Percentiles rank a stretch among this genome's conserved stretches.
phyloP scores from a whole-genome alignment of 2,113 vertebrate genomes.

The Etia nguti region DNA sequence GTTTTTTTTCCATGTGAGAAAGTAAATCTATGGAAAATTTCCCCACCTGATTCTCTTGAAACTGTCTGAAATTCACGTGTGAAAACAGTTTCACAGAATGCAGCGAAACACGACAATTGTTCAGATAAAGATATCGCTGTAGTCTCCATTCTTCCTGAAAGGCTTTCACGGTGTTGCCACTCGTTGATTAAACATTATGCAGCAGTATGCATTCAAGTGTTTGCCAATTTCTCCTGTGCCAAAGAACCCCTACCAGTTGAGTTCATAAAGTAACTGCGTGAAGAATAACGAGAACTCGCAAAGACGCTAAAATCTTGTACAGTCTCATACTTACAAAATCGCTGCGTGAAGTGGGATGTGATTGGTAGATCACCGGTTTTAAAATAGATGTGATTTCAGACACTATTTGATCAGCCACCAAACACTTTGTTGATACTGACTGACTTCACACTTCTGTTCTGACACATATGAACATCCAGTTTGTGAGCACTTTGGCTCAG shows the following conservation, averaged over 20 bases:
- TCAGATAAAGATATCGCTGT: neutral
- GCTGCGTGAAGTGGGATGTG: neutral
- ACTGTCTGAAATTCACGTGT: neutral
- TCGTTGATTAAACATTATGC: neutral
- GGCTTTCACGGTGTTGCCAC: accelerated
- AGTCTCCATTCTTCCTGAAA: neutral
- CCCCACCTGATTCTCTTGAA: neutral
- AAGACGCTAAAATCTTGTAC: neutral
- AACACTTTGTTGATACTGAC: neutral
- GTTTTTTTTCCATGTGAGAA: neutral
- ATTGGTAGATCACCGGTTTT: accelerated
- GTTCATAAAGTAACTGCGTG: neutral
- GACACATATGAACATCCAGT: neutral
- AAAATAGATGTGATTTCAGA: neutral
- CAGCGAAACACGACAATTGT: neutral
- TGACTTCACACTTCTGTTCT: neutral
- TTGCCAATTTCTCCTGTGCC: neutral
- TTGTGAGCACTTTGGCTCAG: neutral
- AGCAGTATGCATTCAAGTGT: neutral
- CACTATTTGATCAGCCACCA: neutral
- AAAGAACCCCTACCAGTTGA: neutral
- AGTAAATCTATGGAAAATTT: neutral
- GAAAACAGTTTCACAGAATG: neutral
- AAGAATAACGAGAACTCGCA: neutral
- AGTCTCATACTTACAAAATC: neutral